Base-by-base conservation (phyloP, 2,797 vertebrate genomes). In the Pampus argenteus region DNA sequence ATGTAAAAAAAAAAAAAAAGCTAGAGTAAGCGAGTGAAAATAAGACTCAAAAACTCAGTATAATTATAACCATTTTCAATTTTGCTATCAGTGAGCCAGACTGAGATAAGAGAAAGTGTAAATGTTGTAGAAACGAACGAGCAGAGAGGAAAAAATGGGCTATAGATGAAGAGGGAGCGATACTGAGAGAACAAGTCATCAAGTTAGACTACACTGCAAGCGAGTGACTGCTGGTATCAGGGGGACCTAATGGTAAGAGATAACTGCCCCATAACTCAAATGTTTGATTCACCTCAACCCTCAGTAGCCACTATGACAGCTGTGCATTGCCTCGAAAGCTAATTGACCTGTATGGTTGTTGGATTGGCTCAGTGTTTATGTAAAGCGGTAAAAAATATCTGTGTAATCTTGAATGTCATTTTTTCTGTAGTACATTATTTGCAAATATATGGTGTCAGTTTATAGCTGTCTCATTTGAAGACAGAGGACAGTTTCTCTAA, bases 191-290 rank as follows among this genome's bases (percentile, higher is more conserved):
- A 66, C 42, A 47, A 67, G 67, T 67, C 71, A 62, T 68, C 74
- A 83, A 84, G 81, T 71, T 61, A 63, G 69, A 79, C 74, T 9
- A 14, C 13, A 26, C 66, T 55, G 80, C 47, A 22, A 73, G 31
- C 63, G 78, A 79, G 71, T 67, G 72, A 82, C 52, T 82, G 79
- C 59, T 31, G 50, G 67, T 56, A 74, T 58, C 55, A 40, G 72
- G 56, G 50, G 51, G 60, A 17, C 6, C 25, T 72, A 79, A 86
- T 62, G 72, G 83, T 60, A 1, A 6, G 25, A 59, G 68, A 78
- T 79, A 82, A 82, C 75, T 47, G 72, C 78, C 57, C 85, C 81
- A 86, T 85, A 85, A 84, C 63, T 86, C 88, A 82, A 78, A 84
- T 63, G 71, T 75, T 78, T 63, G 67, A 83, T 64, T 66, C 70